phyloP scores from a whole-genome alignment of 1,140 invertebrate genomes.

The Amphibalanus amphitrite region DNA sequence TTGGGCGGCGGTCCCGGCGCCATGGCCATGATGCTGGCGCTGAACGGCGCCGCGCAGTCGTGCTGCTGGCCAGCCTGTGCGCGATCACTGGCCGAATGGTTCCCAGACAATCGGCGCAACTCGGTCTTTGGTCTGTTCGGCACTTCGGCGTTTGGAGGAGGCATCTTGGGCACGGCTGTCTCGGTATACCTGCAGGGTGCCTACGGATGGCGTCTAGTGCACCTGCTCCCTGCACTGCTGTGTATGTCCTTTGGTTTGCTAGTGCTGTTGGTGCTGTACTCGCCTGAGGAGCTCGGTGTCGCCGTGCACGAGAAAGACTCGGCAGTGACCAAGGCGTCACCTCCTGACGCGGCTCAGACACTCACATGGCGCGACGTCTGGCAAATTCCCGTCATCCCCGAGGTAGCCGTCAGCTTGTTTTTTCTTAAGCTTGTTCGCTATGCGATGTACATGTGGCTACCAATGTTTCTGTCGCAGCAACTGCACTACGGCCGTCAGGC shows the following conservation, averaged over 20 bases:
- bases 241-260: conserved; percentile 26
- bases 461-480: conserved; percentile 31
- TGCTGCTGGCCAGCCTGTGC: conserved; percentile 33
- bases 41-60: conserved; percentile 33
- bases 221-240: conserved; percentile 26
- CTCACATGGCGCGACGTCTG: conserved; percentile 18
- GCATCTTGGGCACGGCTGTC: conserved; percentile 32
- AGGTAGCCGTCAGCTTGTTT: conserved; percentile 31
- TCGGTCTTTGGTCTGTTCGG: conserved; percentile 33
- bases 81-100: conserved; percentile 31
- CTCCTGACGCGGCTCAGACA: conserved; percentile 18
- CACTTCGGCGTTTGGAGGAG: conserved; percentile 33
- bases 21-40: conserved; percentile 28
- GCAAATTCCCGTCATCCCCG: conserved; percentile 27
- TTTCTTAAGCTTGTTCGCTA: conserved; percentile 36
- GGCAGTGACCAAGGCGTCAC: conserved; percentile 7
- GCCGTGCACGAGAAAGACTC: conserved; percentile 21
- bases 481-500: conserved; percentile 28
- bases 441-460: conserved; percentile 37
- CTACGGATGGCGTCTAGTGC: conserved; percentile 31
- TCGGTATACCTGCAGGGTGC: conserved; percentile 30
- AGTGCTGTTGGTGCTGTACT: conserved; percentile 24
- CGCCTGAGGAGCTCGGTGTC: conserved; percentile 27
- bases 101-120: conserved; percentile 28
- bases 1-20: conserved; percentile 25